A percentile compares a stretch with the other conserved stretches of the same genome.
Conservation (phyloP, 2,113 vertebrate genomes). For the Diadophis punctatus region DNA sequence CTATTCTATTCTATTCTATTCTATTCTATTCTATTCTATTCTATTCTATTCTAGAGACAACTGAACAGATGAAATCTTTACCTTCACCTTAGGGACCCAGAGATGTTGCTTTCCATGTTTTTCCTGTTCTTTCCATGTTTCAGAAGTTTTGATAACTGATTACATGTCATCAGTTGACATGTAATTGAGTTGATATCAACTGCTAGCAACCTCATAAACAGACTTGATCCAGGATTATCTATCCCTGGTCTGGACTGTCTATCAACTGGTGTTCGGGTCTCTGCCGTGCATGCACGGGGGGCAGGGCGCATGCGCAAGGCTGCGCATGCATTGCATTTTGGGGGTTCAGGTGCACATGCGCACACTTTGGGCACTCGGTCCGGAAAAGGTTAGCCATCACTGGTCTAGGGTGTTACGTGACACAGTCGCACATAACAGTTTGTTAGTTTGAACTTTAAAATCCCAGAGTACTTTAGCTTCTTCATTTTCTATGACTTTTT, state of each 20-base stretch:
- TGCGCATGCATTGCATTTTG: too few relatives aligned
- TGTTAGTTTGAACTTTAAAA: background rate
- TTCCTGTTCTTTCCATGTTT: background rate
- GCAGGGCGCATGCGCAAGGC: too few relatives aligned
- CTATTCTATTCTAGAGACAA: background rate
- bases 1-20: too few relatives aligned
- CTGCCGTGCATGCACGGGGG: too few relatives aligned
- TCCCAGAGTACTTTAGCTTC: background rate
- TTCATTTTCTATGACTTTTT: background rate
- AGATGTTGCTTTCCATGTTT: background rate
- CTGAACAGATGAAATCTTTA: background rate
- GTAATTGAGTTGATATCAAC: background rate
- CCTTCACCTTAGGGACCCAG: background rate
- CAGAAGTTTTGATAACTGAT: background rate
- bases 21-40: too few relatives aligned
- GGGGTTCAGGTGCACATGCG: too few relatives aligned
- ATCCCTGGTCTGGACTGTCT: background rate
- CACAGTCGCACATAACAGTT: background rate
- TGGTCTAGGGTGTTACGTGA: background rate
- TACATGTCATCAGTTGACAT: background rate
- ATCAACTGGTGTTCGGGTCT: too few relatives aligned
- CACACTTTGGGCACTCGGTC: too few relatives aligned
- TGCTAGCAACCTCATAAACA: background rate
- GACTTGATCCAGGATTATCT: background rate
- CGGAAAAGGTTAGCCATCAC: too few relatives aligned